phyloP scores from a whole-genome alignment of 2,797 vertebrate species.

The Pteronotus mesoamericanus region DNA sequence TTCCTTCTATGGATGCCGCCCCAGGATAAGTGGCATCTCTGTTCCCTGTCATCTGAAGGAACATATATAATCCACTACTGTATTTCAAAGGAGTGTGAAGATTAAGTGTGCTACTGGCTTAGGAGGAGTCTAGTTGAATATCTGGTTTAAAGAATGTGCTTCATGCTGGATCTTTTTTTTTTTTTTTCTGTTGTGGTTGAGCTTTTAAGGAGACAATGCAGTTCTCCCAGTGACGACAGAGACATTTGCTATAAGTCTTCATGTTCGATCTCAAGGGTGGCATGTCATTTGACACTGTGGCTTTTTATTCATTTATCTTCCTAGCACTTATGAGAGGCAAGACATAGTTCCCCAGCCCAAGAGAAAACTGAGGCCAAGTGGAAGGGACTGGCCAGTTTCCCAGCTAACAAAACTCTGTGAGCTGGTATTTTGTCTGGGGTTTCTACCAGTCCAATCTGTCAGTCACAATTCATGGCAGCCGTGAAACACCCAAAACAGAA shows the following conservation, averaged over 20 bases:
- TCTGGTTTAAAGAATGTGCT: neutral
- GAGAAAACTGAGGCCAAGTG: slow-evolving; percentile 1
- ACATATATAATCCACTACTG: neutral
- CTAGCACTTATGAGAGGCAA: slow-evolving; percentile 3
- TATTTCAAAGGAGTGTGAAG: neutral
- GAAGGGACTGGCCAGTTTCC: neutral
- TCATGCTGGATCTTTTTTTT: neutral
- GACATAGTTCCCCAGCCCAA: neutral
- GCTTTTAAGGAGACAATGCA: neutral
- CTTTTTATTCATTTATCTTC: slow-evolving; percentile 20
- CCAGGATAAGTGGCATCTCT: neutral
- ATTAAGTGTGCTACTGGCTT: neutral
- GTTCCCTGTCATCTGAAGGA: neutral
- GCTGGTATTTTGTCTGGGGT: slow-evolving; percentile 11
- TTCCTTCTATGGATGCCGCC: neutral
- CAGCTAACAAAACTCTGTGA: neutral
- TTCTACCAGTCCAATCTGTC: slow-evolving; percentile 49
- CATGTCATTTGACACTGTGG: neutral
- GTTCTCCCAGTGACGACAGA: neutral
- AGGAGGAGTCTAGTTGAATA: neutral
- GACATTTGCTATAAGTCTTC: neutral
- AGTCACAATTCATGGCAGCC: slow-evolving; percentile 22
- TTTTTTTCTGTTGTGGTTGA: neutral
- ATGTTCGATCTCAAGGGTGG: neutral
- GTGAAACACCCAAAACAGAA: slow-evolving; percentile 54